phyloP scores from a whole-genome alignment of 1,140 invertebrate genomes.

The Rhysida immarginata region DNA sequence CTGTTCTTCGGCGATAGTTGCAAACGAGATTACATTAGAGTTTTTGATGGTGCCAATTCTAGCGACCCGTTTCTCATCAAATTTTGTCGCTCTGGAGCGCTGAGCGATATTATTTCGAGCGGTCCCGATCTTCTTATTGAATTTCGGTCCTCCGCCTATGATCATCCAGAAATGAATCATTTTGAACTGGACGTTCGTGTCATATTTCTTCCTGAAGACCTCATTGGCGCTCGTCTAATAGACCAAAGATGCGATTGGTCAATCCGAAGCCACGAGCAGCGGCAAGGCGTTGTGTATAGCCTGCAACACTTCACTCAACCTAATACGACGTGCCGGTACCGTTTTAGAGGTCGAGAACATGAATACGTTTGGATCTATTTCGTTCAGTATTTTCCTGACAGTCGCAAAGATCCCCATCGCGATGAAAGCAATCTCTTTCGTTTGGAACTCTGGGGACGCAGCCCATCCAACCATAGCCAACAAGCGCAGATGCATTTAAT shows the following conservation, averaged over 20 bases:
- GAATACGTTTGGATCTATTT: constrained; percentile 78
- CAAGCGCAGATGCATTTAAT: constrained; percentile 22
- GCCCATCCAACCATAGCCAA: constrained; percentile 19
- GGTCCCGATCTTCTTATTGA: constrained; percentile 70
- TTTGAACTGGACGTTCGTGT: constrained; percentile 72
- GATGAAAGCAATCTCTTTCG: constrained; percentile 16
- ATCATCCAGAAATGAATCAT: constrained; percentile 46
- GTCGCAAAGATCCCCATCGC: neutral
- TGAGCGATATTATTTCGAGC: constrained; percentile 48
- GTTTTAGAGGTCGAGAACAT: constrained; percentile 54
- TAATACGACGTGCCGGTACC: constrained; percentile 70
- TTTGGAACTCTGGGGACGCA: constrained; percentile 40
- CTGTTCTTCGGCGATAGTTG: constrained; percentile 16
- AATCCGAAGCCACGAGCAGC: constrained; percentile 28
- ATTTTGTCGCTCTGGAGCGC: constrained; percentile 38
- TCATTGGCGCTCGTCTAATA: constrained; percentile 34
- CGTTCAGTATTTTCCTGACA: constrained; percentile 45
- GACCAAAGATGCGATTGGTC: constrained; percentile 26
- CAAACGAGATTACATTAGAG: constrained; percentile 18
- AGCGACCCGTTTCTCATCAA: constrained; percentile 19
- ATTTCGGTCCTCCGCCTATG: constrained; percentile 40
- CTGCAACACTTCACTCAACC: constrained; percentile 67
- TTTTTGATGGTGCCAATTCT: constrained; percentile 23
- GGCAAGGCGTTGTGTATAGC: constrained; percentile 48
- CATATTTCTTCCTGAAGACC: constrained; percentile 46